Evolutionary conservation across 2,113 vertebrate species (phyloP), one percentile per base, ranked within the genome.

Genomic region (Oncorhynchus clarkii): DNA sequence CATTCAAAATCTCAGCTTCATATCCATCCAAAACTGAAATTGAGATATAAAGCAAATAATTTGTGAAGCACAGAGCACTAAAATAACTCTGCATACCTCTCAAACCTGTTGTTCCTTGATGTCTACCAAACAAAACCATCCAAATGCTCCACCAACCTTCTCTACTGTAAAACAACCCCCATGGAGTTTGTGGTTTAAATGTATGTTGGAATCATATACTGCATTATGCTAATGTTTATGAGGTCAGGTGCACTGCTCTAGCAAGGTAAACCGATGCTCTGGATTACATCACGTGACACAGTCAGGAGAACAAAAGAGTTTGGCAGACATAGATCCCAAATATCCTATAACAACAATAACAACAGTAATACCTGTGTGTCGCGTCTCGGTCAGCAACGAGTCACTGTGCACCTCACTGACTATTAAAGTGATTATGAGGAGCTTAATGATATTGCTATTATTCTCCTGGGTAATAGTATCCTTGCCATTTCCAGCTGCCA

Each of bases 401-500:
- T n/a, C 57, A 18, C 57, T 18, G 57, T 60, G 16, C n/a, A 60
- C 5, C 49, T 60, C 18, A 60, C 57, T 60, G 57, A 34, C 49
- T 14, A 13, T 51, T 14, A 13, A 14, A 60, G 20, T 14, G 57
- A 60, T 60, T 60, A 60, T 60, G 16, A 60, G n/a, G 57, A 34
- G n/a, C 18, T 7, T 60, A 60, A 60, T 20, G 57, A n/a, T 2
- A 4, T 60, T 60, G 57, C 57, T 22, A 20, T 60, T n/a, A 7
- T 60, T 60, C 57, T n/a, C 7, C 7, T 60, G 57, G n/a, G 57
- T 20, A 22, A n/a, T 60, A 60, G 20, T n/a, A 54, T 76, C 65
- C 76, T 82, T 79, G 75, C 76, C 77, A 65, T 72, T 74, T 78
- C 85, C 78, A 83, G 83, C 86, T 84, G 84, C 81, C 81, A 75